A percentile compares a stretch with the other conserved stretches of the same genome.
These are phyloP conservation scores for Porites lobata DNA, from an alignment of 92 coral and sea anemone species.

Conservation along the genomic window DNA sequence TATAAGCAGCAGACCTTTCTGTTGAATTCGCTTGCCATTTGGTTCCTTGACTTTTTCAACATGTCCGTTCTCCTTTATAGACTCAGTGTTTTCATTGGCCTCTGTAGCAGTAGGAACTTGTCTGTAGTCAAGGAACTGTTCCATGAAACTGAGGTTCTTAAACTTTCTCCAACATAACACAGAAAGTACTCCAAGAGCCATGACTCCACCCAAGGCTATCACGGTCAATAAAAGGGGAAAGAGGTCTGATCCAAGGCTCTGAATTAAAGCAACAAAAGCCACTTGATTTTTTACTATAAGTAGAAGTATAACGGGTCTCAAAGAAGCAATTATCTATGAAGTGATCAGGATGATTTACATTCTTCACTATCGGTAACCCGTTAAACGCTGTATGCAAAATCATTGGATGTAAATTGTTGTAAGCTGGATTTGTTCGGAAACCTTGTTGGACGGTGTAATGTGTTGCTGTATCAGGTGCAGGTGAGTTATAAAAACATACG, in stretches of 20 bases:
- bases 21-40: constrained; percentile 35
- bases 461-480: too few relatives aligned
- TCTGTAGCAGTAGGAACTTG: constrained; percentile 83
- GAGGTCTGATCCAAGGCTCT: constrained; percentile 30
- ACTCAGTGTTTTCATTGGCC: constrained; percentile 58
- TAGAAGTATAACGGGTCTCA: too few relatives aligned
- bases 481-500: too few relatives aligned
- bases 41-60: constrained; percentile 56
- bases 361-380: too few relatives aligned
- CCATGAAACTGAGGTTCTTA: constrained; percentile 82
- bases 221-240: constrained; percentile 72
- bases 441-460: too few relatives aligned
- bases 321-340: too few relatives aligned
- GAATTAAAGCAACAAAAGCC: background rate
- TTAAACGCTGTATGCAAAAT: too few relatives aligned
- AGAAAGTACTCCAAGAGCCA: constrained; percentile 79
- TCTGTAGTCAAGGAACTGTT: constrained; percentile 91
- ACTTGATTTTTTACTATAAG: too few relatives aligned
- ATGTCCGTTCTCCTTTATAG: constrained; percentile 62
- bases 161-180: constrained; percentile 90
- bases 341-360: too few relatives aligned
- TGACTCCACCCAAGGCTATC: constrained; percentile 57
- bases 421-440: too few relatives aligned
- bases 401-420: too few relatives aligned
- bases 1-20: constrained; percentile 10